Evolutionary conservation across 2,797 vertebrate species (phyloP), one percentile per base, ranked within the genome.

Genomic region (Neosilurus mollespiculum): DNA sequence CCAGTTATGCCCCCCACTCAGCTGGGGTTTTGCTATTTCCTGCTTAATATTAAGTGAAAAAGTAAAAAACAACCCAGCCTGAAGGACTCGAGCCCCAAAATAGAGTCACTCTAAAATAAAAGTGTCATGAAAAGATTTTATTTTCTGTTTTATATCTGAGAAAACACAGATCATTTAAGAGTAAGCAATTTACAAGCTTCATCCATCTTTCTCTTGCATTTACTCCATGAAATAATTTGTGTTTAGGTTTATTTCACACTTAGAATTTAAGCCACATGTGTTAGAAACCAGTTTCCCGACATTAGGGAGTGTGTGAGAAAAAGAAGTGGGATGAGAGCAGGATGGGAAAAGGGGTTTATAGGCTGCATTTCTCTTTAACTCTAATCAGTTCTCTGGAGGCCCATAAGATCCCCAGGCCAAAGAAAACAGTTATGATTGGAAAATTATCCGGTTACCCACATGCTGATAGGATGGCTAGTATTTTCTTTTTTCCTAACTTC

Each of bases 191-290:
- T n/a, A n/a, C n/a, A n/a, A n/a, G n/a, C n/a, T n/a, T n/a, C n/a
- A n/a, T n/a, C n/a, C n/a, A n/a, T 92, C 87, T 88, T 90, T 91
- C 89, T 92, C 85, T 86, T 88, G 90, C 91, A 89, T 92, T 93
- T 92, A 91, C 91, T 91, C 89, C 90, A 91, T 91, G 91, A 91
- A 92, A 92, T 92, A 90, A 89, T 92, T 90, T 89, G 89, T 90
- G 91, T 91, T 90, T 91, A 91, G 90, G 88, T 83, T 91, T 91
- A 88, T 89, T 92, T 91, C 87, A 81, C 89, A 87, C 90, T 89
- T 69, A 89, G 88, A 93, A 92, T 93, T 91, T 89, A 87, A 93
- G 93, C 89, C 90, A 90, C 90, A 91, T 90, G 91, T 89, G 87
- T 84, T n/a, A 81, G 84, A 79, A 89, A 90, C 83, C 83, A 86